Base-by-base conservation (phyloP, 2,797 vertebrate species). In the Falco rusticolus region DNA sequence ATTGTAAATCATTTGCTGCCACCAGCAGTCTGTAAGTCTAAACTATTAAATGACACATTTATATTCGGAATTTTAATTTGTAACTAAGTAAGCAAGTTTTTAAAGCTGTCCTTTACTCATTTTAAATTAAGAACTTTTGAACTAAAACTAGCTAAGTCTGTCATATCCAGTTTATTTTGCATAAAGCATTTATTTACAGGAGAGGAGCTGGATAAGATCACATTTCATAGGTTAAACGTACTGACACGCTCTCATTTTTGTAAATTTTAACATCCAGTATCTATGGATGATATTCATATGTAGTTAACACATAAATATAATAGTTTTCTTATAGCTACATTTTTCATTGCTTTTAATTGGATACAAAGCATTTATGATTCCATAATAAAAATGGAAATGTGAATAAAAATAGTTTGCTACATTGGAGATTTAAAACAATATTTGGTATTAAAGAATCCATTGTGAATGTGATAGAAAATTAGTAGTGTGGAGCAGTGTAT, bases 11-110 rank as follows among this genome's bases (percentile, higher is more conserved):
- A 98, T 98, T 97, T 98, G 98, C 99, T 99, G 99, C 98, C 98
- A 99, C 98, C 98, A 99, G 99, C 99, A 98, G 98, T 98, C 98
- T 98, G 97, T 98, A 98, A 98, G 98, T 98, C 98, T 98, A 98
- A 98, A 98, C 98, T 98, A 98, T 98, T 98, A 98, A 99, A 98
- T 98, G 96, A 96, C 96, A 98, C 98, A 96, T 98, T 98, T 99
- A 99, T 99, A 99, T 98, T 98, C 96, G 93, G 98, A 98, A 98
- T 98, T 98, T 98, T 98, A 98, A 98, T 98, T 98, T 98, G 98
- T 98, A 98, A 98, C 96, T 94, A 98, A 97, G 97, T 97, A 88
- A 98, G 96, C 97, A 96, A 96, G 94, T 98, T 98, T 98, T 98
- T 98, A 97, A 98, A 98, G 96, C 96, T 98, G 94, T 97, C 92